Evolutionary conservation across 2,113 vertebrate species (phyloP).

Genomic region (Chamaea fasciata): DNA sequence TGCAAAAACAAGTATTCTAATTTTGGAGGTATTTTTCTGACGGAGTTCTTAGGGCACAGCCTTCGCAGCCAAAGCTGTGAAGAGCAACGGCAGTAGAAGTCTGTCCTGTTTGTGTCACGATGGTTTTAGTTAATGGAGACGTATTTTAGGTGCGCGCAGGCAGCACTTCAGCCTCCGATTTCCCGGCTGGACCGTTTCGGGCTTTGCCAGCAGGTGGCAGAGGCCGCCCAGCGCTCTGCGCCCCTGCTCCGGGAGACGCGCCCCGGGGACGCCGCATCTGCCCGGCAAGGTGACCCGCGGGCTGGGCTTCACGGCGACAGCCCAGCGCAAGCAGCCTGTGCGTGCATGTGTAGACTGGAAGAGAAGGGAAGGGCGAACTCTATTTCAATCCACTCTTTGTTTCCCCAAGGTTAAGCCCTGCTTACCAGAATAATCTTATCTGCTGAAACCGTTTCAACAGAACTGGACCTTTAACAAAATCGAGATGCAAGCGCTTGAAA

Average conservation of each 20-base stretch:
- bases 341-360: background rate
- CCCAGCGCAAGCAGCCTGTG: background rate
- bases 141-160: background rate
- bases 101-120: background rate
- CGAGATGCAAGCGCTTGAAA: background rate
- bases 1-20: background rate
- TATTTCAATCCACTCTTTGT: constrained; percentile 26
- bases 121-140: background rate
- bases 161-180: accelerated
- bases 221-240: background rate
- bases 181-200: background rate
- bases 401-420: constrained; percentile 48
- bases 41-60: background rate
- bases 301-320: background rate
- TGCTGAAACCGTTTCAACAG: background rate
- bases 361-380: background rate
- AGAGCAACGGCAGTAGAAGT: background rate
- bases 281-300: background rate
- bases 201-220: constrained; percentile 46
- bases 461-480: background rate
- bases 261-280: accelerated
- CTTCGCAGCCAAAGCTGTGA: background rate
- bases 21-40: background rate
- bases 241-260: background rate
- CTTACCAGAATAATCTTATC: constrained; percentile 54